Conservation (phyloP, 2,113 vertebrate genomes). For the Tenrec ecaudatus region DNA sequence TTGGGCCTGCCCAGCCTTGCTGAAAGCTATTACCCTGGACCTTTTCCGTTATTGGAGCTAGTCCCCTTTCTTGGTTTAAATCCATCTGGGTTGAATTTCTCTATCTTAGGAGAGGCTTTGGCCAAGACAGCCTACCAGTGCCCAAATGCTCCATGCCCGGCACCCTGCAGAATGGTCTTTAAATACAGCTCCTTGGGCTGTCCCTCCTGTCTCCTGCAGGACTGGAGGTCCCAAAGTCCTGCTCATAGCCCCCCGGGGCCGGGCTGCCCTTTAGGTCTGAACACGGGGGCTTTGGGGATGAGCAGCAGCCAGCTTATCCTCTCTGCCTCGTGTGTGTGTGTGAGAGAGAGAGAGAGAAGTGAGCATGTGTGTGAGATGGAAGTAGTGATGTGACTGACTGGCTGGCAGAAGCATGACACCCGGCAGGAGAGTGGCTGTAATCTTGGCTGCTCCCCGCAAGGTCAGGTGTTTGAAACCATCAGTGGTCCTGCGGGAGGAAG, state of each 20-base stretch:
- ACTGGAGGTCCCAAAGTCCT: background rate
- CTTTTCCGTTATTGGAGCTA: background rate
- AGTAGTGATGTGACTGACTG: too few species aligned
- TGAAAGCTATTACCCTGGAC: background rate
- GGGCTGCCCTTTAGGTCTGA: background rate
- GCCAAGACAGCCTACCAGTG: background rate
- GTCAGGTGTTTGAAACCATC: too few species aligned
- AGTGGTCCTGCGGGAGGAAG: too few species aligned
- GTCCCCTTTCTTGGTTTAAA: background rate
- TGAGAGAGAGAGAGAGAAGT: too few species aligned
- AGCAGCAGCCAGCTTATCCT: background rate
- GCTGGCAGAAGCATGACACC: too few species aligned
- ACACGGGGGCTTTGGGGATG: background rate
- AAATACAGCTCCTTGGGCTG: rapidly evolving
- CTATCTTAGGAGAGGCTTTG: background rate
- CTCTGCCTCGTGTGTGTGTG: background rate
- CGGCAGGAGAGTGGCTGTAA: too few species aligned
- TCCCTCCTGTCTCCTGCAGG: background rate
- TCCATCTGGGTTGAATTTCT: conserved; percentile 16
- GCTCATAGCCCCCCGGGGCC: background rate
- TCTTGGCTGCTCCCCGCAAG: too few species aligned
- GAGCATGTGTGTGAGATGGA: too few species aligned
- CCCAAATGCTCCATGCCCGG: conserved; percentile 11
- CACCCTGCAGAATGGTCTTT: background rate
- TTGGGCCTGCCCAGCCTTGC: background rate